These are phyloP conservation scores for Idris sp. DNA, from an alignment of 1,140 invertebrate genomes.

Conservation along the genomic window DNA sequence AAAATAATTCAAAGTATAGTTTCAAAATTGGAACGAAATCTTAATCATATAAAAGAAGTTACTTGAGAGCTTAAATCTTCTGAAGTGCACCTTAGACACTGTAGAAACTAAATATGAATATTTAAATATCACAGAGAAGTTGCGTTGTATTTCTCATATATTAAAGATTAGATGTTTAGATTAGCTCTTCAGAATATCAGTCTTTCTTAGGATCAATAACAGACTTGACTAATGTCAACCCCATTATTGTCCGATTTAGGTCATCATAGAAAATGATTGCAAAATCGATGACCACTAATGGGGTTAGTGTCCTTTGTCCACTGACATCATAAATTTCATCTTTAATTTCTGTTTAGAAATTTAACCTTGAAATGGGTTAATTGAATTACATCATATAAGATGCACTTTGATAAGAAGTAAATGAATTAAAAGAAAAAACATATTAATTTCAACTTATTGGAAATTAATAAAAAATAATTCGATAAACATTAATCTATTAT, in stretches of 20 bases:
- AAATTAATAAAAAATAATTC: too few relatives aligned
- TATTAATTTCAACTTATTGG: too few relatives aligned
- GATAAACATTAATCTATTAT: too few relatives aligned
- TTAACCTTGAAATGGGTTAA: slow-evolving; percentile 37
- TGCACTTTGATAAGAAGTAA: slow-evolving; percentile 2
- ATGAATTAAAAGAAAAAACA: not conserved
- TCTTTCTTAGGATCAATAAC: slow-evolving; percentile 44
- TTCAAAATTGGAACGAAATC: too few relatives aligned
- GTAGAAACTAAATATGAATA: slow-evolving; percentile 23
- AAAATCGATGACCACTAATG: slow-evolving; percentile 44
- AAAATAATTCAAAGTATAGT: too few relatives aligned
- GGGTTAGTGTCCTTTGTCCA: slow-evolving; percentile 32
- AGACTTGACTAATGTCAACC: slow-evolving; percentile 41
- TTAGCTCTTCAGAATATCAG: slow-evolving; percentile 35
- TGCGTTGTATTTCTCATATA: slow-evolving; percentile 26
- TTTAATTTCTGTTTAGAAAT: slow-evolving; percentile 16
- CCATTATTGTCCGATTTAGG: slow-evolving; percentile 25
- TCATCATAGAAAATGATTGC: slow-evolving; percentile 45
- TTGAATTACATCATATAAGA: slow-evolving; percentile 22
- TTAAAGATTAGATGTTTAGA: slow-evolving; percentile 26
- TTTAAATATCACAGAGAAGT: slow-evolving; percentile 33
- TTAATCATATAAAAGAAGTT: too few relatives aligned
- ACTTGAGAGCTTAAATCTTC: slow-evolving; percentile 11
- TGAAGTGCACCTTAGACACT: slow-evolving; percentile 16
- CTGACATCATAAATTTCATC: slow-evolving; percentile 30